Base-by-base conservation (phyloP, 1,140 invertebrate species). In the Diorhabda elongata region DNA sequence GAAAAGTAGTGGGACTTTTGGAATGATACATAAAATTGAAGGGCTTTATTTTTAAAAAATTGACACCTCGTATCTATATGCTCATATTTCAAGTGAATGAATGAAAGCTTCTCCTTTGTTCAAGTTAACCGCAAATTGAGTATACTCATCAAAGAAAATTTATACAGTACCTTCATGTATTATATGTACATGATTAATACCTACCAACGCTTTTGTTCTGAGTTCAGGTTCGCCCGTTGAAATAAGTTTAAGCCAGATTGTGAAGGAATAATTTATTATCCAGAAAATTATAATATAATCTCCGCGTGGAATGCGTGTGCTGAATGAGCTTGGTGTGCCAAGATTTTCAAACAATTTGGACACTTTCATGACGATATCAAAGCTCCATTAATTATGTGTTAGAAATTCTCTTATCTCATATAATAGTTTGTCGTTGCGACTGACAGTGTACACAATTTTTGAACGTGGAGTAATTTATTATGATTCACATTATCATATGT, bases 181-280 rank as follows among this genome's bases (percentile, higher is more conserved):
- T 67, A 44, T 52, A 26, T 64, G 42, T 58, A 66, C 65, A 61
- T 71, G 70, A 71, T 71, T 71, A 71, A 71, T 71, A 71, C 62
- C 59, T 9, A 41, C 64, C 42, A 26, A 26, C 47, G n/a, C 26
- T 66, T 66, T 57, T 57, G 42, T 66, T 44, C 45, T 7, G 41
- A 58, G 52, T 58, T 66, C n/a, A 64, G 59, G 59, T 61, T 61
- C 26, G 9, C 11, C 42, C 42, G 59, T 43, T 43, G 59, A 61
- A 61, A 61, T 61, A 42, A 43, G 26, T 61, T 61, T 61, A 8
- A 41, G 26, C 42, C 42, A 43, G 42, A 9, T 8, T 41, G 42
- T 42, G 42, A 8, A 4, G 26, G 42, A 43, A 41, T 42, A 61
- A 61, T 61, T 61, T 61, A 61, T 61, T 61, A 61, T 61, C 42